These are phyloP conservation scores for Smittia aterrima DNA, from an alignment of 2,888 invertebrate species.

Conservation along the genomic window DNA sequence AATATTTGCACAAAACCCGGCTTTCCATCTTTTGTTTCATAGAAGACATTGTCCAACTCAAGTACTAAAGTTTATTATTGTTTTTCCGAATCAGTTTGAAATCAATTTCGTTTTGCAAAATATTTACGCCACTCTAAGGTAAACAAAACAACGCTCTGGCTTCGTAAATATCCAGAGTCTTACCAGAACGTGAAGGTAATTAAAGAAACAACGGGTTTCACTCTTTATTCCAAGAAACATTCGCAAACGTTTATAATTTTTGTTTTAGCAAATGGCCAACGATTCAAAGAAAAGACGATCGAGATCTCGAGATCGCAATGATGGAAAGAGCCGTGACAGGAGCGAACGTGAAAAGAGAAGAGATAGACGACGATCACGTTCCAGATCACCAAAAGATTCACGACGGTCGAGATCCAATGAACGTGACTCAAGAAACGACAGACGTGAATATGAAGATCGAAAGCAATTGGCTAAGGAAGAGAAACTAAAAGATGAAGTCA, in stretches of 20 bases:
- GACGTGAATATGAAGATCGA: conserved; percentile 14
- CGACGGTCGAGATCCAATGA: conserved; percentile 21
- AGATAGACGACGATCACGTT: conserved; percentile 7
- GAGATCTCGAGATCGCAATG: background rate
- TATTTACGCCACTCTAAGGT: too few relatives aligned
- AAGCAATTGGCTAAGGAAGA: background rate
- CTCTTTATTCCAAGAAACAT: background rate
- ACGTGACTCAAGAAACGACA: background rate
- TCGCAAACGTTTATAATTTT: background rate
- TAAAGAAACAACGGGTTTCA: background rate
- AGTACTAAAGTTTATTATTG: too few relatives aligned
- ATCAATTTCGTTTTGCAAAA: too few relatives aligned
- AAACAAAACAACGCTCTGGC: too few relatives aligned
- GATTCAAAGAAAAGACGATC: conserved; percentile 16
- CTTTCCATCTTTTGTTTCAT: too few relatives aligned
- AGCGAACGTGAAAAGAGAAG: conserved; percentile 13
- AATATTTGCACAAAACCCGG: too few relatives aligned
- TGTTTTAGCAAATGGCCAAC: background rate
- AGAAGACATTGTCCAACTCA: too few relatives aligned
- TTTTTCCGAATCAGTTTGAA: too few relatives aligned
- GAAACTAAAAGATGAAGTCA: conserved; percentile 24
- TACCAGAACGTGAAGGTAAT: background rate
- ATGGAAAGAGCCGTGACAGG: background rate
- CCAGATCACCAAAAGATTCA: background rate
- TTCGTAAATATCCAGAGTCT: too few relatives aligned